These are phyloP conservation scores for Coturnix japonica DNA, from an alignment of 2,113 vertebrate species.

Conservation along the genomic window DNA sequence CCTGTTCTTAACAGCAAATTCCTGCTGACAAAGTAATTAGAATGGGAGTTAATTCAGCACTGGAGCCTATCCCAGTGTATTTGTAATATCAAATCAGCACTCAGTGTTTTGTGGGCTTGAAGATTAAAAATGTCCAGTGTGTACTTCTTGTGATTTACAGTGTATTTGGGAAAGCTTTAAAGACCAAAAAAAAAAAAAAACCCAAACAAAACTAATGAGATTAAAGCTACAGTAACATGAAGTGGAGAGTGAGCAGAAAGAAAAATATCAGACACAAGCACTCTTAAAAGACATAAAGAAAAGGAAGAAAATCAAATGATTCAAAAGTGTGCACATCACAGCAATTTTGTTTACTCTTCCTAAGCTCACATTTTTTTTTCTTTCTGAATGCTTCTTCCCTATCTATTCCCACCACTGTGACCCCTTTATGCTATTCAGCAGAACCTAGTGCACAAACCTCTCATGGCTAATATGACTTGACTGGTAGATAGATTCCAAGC, in stretches of 20 bases:
- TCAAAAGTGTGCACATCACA: background rate
- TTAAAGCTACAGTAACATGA: background rate
- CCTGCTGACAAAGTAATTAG: background rate
- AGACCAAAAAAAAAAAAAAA: background rate
- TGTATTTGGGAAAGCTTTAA: background rate
- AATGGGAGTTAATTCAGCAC: background rate
- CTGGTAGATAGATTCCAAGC: conserved; percentile 36
- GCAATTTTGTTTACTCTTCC: background rate
- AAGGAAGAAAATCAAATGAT: background rate
- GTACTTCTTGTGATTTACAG: background rate
- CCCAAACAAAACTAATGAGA: background rate
- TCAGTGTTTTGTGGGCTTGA: background rate
- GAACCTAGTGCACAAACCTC: background rate
- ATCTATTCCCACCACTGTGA: background rate
- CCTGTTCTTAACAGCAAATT: background rate
- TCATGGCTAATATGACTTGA: background rate
- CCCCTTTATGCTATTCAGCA: background rate
- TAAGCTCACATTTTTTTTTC: background rate
- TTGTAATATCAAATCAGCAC: background rate
- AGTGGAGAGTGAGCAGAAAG: background rate
- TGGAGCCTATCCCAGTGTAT: background rate
- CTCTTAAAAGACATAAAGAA: background rate
- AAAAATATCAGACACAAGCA: background rate
- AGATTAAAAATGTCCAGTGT: background rate
- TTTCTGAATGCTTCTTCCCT: background rate